Percentiles rank a stretch among this genome's conserved stretches.
These are phyloP conservation scores for Galeopsomyia nigrocyanea DNA, from an alignment of 2,888 invertebrate species.

Conservation along the genomic window DNA sequence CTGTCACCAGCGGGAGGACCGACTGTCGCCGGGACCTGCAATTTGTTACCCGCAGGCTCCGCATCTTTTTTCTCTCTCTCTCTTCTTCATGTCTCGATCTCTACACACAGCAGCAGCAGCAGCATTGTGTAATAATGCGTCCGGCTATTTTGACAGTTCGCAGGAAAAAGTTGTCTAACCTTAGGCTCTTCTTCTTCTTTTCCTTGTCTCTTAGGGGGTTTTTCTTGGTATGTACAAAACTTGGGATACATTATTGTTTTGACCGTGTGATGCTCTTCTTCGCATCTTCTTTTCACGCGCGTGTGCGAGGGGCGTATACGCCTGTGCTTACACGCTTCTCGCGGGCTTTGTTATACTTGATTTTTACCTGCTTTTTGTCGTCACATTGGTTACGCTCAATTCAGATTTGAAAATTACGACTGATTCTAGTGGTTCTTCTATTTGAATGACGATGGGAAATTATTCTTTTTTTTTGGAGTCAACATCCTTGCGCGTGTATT, in stretches of 20 bases:
- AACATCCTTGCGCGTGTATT: too few species aligned
- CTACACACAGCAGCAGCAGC: background rate
- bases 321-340: too few species aligned
- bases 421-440: too few species aligned
- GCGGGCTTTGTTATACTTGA: too few species aligned
- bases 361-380: too few species aligned
- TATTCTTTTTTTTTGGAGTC: too few species aligned
- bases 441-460: too few species aligned
- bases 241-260: conserved; percentile 12
- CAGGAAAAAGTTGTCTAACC: background rate
- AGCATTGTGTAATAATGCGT: background rate
- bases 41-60: conserved; percentile 37
- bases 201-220: too few species aligned
- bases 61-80: background rate
- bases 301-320: background rate
- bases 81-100: background rate
- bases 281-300: conserved; percentile 2
- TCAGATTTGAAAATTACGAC: too few species aligned
- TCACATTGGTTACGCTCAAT: too few species aligned
- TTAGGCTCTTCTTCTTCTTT: too few species aligned
- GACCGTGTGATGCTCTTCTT: background rate
- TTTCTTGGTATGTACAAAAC: conserved; percentile 18
- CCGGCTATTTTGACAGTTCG: conserved; percentile 32
- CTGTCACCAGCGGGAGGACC: conserved; percentile 61
- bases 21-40: conserved; percentile 32